phyloP scores from a whole-genome alignment of 2,797 vertebrate genomes.

The Saxicola maurus region DNA sequence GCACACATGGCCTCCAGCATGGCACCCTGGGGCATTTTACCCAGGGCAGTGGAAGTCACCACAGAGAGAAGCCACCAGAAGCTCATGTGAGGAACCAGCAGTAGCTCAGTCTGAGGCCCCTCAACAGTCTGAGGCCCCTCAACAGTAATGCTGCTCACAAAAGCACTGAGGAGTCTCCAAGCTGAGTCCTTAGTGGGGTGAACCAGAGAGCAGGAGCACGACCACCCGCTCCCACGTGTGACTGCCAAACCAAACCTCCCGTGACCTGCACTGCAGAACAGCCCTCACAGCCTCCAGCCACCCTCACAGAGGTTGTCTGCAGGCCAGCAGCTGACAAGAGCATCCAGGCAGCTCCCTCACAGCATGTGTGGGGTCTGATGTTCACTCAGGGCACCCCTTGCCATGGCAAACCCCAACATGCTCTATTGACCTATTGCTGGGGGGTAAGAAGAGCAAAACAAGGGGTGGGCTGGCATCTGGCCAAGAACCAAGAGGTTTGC shows the following conservation, averaged over 20 bases:
- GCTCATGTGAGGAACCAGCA: not conserved
- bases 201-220: not conserved
- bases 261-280: not conserved
- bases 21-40: not conserved
- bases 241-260: not conserved
- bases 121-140: not conserved
- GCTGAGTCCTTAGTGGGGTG: not conserved
- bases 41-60: not conserved
- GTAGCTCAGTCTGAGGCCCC: not conserved
- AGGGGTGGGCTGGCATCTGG: not conserved
- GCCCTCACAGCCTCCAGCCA: too few relatives aligned
- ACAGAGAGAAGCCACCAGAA: not conserved
- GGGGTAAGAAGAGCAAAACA: not conserved
- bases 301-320: not conserved
- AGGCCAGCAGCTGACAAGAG: not conserved
- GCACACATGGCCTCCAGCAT: accelerated
- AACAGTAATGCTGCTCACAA: accelerated
- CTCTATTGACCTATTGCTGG: not conserved
- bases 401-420: accelerated
- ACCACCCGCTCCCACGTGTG: accelerated
- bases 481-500: not conserved
- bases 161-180: not conserved
- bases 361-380: accelerated
- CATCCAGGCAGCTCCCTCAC: not conserved
- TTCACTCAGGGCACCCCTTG: not conserved